phyloP scores from a whole-genome alignment of 2,797 vertebrate genomes.

The Vireo griseus region DNA sequence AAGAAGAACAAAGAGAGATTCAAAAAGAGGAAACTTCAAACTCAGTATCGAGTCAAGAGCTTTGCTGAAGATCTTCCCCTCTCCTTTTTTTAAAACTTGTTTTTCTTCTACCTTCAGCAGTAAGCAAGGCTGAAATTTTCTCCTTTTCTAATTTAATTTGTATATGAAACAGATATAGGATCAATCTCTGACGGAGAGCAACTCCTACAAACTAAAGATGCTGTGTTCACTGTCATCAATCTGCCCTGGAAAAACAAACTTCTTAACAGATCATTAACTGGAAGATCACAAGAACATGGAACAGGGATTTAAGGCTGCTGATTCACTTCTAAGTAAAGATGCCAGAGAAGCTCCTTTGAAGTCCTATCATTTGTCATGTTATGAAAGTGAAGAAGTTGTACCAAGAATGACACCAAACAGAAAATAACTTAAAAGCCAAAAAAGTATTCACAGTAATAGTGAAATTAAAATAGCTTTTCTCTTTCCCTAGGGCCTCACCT shows the following conservation, averaged over 20 bases:
- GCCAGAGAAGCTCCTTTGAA: not conserved
- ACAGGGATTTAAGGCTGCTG: not conserved
- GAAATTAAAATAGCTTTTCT: not conserved
- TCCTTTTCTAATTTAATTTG: not conserved
- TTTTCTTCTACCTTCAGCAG: not conserved
- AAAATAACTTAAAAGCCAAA: not conserved
- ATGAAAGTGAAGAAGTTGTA: not conserved
- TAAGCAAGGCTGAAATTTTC: not conserved
- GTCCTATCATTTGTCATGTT: not conserved
- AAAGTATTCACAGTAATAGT: not conserved
- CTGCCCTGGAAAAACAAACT: not conserved
- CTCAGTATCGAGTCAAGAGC: not conserved
- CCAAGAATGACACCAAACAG: not conserved
- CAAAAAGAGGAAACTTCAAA: not conserved
- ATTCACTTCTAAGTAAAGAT: not conserved
- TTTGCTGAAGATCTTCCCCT: not conserved
- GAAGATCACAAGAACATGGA: not conserved
- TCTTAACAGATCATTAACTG: not conserved
- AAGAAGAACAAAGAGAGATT: not conserved
- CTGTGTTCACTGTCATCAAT: not conserved
- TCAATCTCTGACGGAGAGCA: not conserved
- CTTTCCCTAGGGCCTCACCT: constrained; percentile 73
- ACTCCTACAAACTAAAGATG: not conserved
- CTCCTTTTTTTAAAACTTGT: not conserved
- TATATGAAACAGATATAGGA: not conserved